Base-by-base conservation (phyloP, 2,797 vertebrate species). In the Hafferia zeledoni region DNA sequence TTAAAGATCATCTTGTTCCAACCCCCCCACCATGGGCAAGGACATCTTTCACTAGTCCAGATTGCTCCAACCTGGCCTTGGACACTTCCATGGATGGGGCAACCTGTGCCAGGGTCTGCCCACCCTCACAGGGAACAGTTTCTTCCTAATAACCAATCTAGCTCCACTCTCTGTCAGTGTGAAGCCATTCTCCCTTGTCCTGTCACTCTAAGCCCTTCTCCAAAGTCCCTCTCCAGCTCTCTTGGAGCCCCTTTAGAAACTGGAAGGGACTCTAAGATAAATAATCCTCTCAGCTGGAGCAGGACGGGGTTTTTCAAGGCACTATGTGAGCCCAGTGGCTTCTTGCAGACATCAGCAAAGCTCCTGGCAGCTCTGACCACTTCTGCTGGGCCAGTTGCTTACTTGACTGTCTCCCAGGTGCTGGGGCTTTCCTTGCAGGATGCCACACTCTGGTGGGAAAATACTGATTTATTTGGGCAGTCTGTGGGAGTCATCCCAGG, bases 391-490 rank as follows among this genome's bases (percentile, higher is more conserved):
- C 33, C 1, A 3, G 47, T 47, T 46, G n/a, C 15, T 74, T 60
- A 31, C 69, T 41, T 64, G 43, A 10, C 50, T 39, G 0, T 68
- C 31, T 57, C 35, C 9, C 14, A 16, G 55, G 25, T 47, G 50
- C 46, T 41, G 81, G 12, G 31, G 63, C 70, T 87, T 90, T 78
- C 57, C 24, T 76, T 13, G 59, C 61, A 65, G 56, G 65, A 7
- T 81, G 28, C 43, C 1, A 2, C 0, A 0, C 25, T n/a, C 39
- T n/a, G 47, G 44, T n/a, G 47, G 44, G 44, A 19, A 33, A 63
- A 8, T 2, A 4, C 1, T 57, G 78, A 63, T 28, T 55, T 39
- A 16, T 59, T 46, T 37, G 49, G 47, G 8, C 11, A 6, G 12
- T 19, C 41, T 59, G 24, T 31, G 0, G 3, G 20, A 46, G 60